phyloP scores from a whole-genome alignment of 1,140 invertebrate genomes.

The Brachionus paranguensis region DNA sequence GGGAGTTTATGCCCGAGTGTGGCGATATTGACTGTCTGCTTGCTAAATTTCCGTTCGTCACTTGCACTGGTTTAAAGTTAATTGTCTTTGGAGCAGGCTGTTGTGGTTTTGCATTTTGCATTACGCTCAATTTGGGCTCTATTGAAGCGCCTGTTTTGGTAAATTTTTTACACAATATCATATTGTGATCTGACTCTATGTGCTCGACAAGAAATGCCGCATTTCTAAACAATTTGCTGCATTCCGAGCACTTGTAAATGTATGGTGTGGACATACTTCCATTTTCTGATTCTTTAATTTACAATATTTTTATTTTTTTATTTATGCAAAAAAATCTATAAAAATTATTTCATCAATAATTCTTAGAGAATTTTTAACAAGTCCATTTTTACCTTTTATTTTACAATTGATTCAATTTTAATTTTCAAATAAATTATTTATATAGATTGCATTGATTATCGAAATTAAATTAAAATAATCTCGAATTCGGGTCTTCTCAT shows the following conservation, averaged over 20 bases:
- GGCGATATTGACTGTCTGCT: background rate
- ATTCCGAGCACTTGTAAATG: conserved; percentile 25
- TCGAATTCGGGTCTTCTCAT: background rate
- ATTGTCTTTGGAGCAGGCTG: background rate
- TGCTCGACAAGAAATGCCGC: conserved; percentile 3
- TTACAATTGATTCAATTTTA: background rate
- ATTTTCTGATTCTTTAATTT: background rate
- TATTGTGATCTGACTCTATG: conserved; percentile 23
- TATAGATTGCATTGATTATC: background rate
- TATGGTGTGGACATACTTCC: background rate
- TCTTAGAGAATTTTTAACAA: background rate
- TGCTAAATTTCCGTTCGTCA: background rate
- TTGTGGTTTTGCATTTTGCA: background rate
- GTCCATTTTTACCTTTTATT: background rate
- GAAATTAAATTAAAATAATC: background rate
- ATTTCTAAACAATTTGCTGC: conserved; percentile 15
- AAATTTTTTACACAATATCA: conserved; percentile 19
- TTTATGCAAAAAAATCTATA: background rate
- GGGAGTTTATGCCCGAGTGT: background rate
- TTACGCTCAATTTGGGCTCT: background rate
- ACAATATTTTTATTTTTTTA: background rate
- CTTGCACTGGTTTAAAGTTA: conserved; percentile 7
- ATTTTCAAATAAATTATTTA: background rate
- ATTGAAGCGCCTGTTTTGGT: conserved; percentile 19
- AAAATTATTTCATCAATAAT: background rate